phyloP scores from a whole-genome alignment of 2,113 vertebrate genomes.

The Tragelaphus scriptus region DNA sequence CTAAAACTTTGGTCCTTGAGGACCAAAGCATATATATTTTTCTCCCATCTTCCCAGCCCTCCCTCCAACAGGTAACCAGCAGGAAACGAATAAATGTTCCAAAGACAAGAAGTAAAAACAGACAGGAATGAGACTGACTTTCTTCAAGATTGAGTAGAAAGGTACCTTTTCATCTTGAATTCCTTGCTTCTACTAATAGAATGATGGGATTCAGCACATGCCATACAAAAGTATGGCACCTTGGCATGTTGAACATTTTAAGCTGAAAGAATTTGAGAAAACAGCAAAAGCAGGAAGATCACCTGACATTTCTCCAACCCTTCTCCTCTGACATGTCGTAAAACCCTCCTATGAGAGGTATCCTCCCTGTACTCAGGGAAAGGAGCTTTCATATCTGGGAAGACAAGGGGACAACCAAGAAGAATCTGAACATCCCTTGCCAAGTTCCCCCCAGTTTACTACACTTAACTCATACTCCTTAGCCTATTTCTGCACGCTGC shows the following conservation, averaged over 20 bases:
- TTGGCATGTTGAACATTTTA: background rate
- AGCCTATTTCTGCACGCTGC: background rate
- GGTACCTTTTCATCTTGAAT: background rate
- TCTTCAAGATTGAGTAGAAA: background rate
- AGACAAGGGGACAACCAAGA: background rate
- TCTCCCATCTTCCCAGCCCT: background rate
- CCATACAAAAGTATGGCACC: background rate
- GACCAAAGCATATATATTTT: background rate
- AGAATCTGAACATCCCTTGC: background rate
- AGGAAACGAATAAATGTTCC: background rate
- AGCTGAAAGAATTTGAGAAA: background rate
- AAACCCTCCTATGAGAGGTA: background rate
- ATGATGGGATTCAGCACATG: background rate
- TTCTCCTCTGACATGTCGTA: background rate
- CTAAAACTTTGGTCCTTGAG: background rate
- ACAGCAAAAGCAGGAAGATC: background rate
- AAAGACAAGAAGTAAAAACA: background rate
- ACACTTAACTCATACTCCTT: background rate
- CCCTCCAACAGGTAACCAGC: background rate
- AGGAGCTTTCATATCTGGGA: background rate
- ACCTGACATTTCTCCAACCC: no score
- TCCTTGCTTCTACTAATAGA: background rate
- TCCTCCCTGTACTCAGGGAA: background rate
- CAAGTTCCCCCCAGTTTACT: background rate
- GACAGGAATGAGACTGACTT: background rate